phyloP scores from a whole-genome alignment of 2,888 invertebrate species.

The Balanococcus diminutus region DNA sequence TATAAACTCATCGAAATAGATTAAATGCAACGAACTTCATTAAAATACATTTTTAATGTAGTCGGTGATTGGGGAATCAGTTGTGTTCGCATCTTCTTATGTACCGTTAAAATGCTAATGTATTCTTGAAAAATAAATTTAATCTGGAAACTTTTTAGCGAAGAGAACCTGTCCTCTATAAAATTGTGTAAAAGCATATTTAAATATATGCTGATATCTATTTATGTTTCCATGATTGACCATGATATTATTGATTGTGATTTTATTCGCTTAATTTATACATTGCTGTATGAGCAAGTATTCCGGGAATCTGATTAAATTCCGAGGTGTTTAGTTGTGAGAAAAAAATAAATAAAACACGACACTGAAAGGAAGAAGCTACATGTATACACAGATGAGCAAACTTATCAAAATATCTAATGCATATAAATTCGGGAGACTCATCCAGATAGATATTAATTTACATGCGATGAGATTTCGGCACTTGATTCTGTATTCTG shows the following conservation, averaged over 20 bases:
- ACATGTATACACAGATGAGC: neutral
- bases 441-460: neutral
- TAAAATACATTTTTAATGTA: slow-evolving; percentile 51
- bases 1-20: slow-evolving; percentile 24
- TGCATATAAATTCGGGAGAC: neutral
- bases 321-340: neutral
- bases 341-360: neutral
- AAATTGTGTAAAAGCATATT: slow-evolving; percentile 28
- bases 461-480: neutral
- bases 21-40: slow-evolving; percentile 27
- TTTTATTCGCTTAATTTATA: slow-evolving; percentile 43
- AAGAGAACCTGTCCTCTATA: slow-evolving; percentile 17
- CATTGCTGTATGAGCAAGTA: neutral
- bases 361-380: neutral
- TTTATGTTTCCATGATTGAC: slow-evolving; percentile 32
- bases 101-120: slow-evolving; percentile 54
- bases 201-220: slow-evolving; percentile 33
- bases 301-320: slow-evolving; percentile 37
- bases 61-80: slow-evolving; percentile 27
- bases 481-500: neutral
- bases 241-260: slow-evolving; percentile 42
- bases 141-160: slow-evolving; percentile 37
- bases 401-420: neutral
- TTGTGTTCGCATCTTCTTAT: slow-evolving; percentile 12
- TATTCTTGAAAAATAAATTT: slow-evolving; percentile 10